phyloP scores from a whole-genome alignment of 2,888 invertebrate species.

The Andrena flavipes region DNA sequence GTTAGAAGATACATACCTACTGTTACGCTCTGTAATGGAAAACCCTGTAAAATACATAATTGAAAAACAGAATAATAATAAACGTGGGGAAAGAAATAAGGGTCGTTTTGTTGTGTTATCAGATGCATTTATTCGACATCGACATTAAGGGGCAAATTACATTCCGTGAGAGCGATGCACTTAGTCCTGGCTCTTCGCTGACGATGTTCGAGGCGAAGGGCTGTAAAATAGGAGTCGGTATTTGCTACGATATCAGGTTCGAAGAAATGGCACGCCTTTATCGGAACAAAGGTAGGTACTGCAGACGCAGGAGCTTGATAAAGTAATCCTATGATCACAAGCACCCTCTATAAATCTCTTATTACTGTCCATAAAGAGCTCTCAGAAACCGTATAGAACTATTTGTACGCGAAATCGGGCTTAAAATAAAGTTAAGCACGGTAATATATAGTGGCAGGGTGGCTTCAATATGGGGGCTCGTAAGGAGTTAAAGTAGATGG shows the following conservation, averaged over 20 bases:
- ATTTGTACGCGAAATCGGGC: background rate
- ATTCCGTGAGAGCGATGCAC: constrained; percentile 95
- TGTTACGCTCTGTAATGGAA: background rate
- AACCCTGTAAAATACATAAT: too few species aligned
- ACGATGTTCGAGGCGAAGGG: constrained; percentile 90
- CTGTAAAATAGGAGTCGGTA: constrained; percentile 94
- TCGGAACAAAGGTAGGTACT: constrained; percentile 86
- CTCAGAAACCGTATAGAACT: background rate
- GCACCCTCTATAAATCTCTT: too few species aligned
- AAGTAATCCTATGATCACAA: too few species aligned
- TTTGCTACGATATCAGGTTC: constrained; percentile 98
- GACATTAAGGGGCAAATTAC: constrained; percentile 96
- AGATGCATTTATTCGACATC: constrained; percentile 98
- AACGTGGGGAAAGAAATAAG: too few species aligned
- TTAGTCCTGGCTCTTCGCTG: constrained; percentile 91
- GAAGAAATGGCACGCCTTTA: constrained; percentile 93
- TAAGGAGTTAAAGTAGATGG: background rate
- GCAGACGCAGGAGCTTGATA: background rate
- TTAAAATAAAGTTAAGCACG: background rate
- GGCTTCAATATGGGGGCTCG: background rate
- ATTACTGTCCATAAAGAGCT: background rate
- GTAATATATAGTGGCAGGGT: background rate
- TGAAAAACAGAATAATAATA: too few species aligned
- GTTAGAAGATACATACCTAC: background rate
- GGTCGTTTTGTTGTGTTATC: constrained; percentile 64